phyloP scores from a whole-genome alignment of 2,797 vertebrate species.

The Lutjanus argentimaculatus region DNA sequence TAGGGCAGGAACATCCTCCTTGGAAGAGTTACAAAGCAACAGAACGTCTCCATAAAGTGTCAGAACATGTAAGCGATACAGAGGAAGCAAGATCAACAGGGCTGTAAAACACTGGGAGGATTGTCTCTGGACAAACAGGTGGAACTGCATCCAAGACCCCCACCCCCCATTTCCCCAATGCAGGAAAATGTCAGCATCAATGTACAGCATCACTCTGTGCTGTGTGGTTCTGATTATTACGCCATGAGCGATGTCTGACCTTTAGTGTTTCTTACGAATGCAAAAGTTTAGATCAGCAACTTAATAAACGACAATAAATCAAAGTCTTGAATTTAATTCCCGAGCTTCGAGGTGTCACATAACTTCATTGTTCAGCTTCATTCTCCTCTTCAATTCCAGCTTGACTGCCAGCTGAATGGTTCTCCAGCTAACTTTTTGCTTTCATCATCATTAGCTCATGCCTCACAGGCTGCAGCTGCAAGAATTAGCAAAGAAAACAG shows the following conservation, averaged over 20 bases:
- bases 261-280: constrained; percentile 26
- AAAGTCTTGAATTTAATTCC: constrained; percentile 32
- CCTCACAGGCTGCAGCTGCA: constrained; percentile 80
- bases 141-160: constrained; percentile 55
- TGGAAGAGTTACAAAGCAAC: constrained; percentile 78
- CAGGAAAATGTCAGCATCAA: constrained; percentile 53
- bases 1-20: constrained; percentile 71
- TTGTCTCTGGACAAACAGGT: constrained; percentile 68
- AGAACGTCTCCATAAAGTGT: constrained; percentile 73
- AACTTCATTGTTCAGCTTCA: constrained; percentile 24
- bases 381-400: constrained; percentile 29
- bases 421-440: constrained; percentile 59
- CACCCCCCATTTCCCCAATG: constrained; percentile 33
- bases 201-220: constrained; percentile 45
- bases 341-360: constrained; percentile 25
- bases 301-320: constrained; percentile 32
- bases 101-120: constrained; percentile 68
- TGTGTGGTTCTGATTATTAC: constrained; percentile 56
- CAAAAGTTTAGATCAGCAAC: constrained; percentile 37
- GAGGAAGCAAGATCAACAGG: constrained; percentile 61
- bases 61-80: constrained; percentile 69
- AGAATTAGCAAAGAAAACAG: constrained; percentile 82
- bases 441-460: constrained; percentile 75
- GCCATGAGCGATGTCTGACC: constrained; percentile 33
- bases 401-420: constrained; percentile 48